Conservation (phyloP, 2,797 vertebrate species). For the Onychomys torridus region DNA sequence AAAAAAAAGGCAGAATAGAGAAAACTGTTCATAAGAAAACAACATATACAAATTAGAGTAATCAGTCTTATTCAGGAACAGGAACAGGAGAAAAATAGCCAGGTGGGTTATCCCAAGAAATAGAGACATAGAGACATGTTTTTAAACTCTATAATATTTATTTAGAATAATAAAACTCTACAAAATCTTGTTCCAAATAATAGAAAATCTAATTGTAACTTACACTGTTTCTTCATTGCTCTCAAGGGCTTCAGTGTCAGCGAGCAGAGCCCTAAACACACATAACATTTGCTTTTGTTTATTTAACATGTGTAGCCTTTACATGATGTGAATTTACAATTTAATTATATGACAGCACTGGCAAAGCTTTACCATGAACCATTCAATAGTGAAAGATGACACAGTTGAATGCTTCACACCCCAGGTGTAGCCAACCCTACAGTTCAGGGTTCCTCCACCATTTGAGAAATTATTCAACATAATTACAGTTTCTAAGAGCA, state of each 20-base stretch:
- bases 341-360: constrained; percentile 79
- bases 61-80: neutral
- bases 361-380: constrained; percentile 72
- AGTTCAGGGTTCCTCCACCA: constrained; percentile 67
- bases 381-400: constrained; percentile 63
- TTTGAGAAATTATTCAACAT: constrained; percentile 77
- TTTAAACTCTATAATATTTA: neutral
- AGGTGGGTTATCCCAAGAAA: neutral
- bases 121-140: neutral
- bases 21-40: neutral
- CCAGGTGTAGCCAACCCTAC: constrained; percentile 70
- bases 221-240: neutral
- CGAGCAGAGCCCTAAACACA: constrained; percentile 48
- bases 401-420: constrained; percentile 56
- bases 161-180: neutral
- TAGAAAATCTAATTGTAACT: constrained; percentile 58
- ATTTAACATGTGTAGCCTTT: constrained; percentile 80
- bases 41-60: neutral
- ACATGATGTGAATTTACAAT: constrained; percentile 71
- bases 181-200: constrained; percentile 3
- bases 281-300: constrained; percentile 73
- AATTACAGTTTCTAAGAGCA: constrained; percentile 79
- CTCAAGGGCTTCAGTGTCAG: constrained; percentile 1
- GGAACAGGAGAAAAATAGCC: constrained; percentile 45
- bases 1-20: neutral